Base-by-base conservation (phyloP, 1,140 invertebrate genomes). In the Metaphire vulgaris region DNA sequence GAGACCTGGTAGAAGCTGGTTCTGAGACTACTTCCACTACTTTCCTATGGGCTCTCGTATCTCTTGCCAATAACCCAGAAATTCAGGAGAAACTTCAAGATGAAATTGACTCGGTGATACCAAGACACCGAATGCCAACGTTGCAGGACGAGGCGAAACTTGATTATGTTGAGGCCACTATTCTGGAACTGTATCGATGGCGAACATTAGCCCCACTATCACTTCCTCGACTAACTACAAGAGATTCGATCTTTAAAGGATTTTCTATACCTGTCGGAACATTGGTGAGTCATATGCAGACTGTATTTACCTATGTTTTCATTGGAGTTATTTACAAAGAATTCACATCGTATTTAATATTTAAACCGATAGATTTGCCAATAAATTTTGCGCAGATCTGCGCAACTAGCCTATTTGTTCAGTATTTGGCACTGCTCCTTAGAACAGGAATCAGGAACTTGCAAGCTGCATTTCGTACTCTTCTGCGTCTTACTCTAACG, bases 1-100 rank as follows among this genome's bases (percentile, higher is more conserved):
- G 79, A 6, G 80, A 82, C 14, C 74, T 87, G 14, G 81, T 84
- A 41, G 78, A 79, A 15, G 84, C 82, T 1, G 85, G 84, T 30
- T 82, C 79, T 2, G 85, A 85, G 30, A 87, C 86, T 0, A 84
- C 83, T 0, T 66, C 81, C 0, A 83, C 84, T 1, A 82, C 85
- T 2, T 72, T 87, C 1, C 76, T 76, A 14, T 87, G 86, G 86
- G 74, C 79, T 0, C 31, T 86, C 33, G 76, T 87, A 1, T 80
- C 80, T 28, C 77, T 85, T 67, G 80, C 81, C 0, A 74, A 75
- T 14, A 79, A 83, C 90, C 85, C 83, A 15, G 78, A 83, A 15
- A 78, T 85, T 1, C 86, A 87, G 70, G 33, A 76, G 26, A 80
- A 79, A 73, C 69, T 85, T 1, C 79, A 81, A 12, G 64, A 80